These are phyloP conservation scores for Triplophysa dalaica DNA, from an alignment of 2,113 vertebrate genomes.

Conservation along the genomic window DNA sequence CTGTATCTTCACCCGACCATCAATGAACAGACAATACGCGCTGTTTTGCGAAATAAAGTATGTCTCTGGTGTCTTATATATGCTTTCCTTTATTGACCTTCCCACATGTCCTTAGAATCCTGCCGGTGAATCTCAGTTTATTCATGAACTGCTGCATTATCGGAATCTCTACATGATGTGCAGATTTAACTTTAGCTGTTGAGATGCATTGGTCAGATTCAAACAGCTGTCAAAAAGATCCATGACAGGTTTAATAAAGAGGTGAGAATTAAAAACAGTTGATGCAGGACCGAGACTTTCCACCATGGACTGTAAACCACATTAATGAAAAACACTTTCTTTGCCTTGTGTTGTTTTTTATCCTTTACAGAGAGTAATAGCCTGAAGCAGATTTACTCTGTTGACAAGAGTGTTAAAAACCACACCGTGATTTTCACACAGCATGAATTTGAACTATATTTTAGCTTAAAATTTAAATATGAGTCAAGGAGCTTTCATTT, in stretches of 20 bases:
- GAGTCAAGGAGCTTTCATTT: background rate
- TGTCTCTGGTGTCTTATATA: background rate
- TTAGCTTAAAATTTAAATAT: slow-evolving; percentile 14
- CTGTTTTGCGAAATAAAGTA: slow-evolving; percentile 7
- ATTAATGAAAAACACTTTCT: background rate
- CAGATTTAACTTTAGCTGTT: background rate
- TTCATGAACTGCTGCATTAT: slow-evolving; percentile 5
- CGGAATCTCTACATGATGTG: background rate
- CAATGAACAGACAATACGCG: slow-evolving; percentile 27
- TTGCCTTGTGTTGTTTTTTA: background rate
- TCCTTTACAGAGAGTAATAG: background rate
- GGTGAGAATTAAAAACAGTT: background rate
- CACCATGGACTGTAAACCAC: background rate
- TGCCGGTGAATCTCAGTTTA: slow-evolving; percentile 1
- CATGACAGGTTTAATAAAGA: slow-evolving; percentile 6
- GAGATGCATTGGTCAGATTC: slow-evolving; percentile 4
- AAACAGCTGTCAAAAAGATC: background rate
- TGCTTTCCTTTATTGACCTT: slow-evolving; percentile 8
- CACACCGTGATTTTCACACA: background rate
- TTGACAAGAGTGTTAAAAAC: background rate
- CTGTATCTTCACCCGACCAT: slow-evolving; percentile 22
- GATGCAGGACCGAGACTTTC: background rate
- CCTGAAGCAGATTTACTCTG: background rate
- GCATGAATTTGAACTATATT: slow-evolving; percentile 24
- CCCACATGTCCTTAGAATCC: slow-evolving; percentile 12